Conservation (phyloP, 2,888 invertebrate species). For the Drosophila nr. medialis region DNA sequence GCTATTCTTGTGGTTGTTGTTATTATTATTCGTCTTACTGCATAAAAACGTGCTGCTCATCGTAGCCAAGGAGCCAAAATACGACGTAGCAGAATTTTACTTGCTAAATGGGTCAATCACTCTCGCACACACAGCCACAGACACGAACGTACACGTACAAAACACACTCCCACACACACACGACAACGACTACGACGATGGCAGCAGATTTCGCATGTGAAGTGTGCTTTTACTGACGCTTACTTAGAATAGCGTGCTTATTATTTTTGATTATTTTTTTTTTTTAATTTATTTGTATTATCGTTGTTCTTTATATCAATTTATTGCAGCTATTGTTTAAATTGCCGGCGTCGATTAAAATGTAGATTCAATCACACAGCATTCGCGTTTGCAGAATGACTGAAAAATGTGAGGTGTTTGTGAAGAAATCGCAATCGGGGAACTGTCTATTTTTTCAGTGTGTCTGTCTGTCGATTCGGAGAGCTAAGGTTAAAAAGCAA, state of each 20-base stretch:
- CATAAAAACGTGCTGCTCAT: conserved; percentile 79
- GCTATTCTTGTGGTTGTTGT: conserved; percentile 45
- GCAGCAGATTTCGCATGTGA: conserved; percentile 52
- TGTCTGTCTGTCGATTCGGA: conserved; percentile 48
- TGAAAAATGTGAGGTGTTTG: conserved; percentile 54
- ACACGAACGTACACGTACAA: conserved; percentile 10
- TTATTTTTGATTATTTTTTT: conserved; percentile 5
- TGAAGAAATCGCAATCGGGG: conserved; percentile 53
- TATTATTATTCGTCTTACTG: conserved; percentile 59
- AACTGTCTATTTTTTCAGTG: conserved; percentile 52
- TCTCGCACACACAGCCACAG: conserved; percentile 34
- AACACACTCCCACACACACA: conserved; percentile 32
- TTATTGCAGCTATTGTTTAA: conserved; percentile 5
- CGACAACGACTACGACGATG: background rate
- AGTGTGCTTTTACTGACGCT: conserved; percentile 26
- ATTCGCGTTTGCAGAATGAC: conserved; percentile 67
- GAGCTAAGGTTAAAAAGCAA: conserved; percentile 73
- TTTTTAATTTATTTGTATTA: conserved; percentile 25
- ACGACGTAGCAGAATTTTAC: conserved; percentile 30
- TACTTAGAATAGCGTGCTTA: conserved; percentile 34
- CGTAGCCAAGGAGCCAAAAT: conserved; percentile 46
- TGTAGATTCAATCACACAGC: conserved; percentile 52
- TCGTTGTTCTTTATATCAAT: conserved; percentile 32
- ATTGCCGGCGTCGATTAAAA: conserved; percentile 35
- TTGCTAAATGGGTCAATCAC: conserved; percentile 72